Evolutionary conservation across 2,113 vertebrate genomes (phyloP).

Genomic region (Casuarius casuarius): DNA sequence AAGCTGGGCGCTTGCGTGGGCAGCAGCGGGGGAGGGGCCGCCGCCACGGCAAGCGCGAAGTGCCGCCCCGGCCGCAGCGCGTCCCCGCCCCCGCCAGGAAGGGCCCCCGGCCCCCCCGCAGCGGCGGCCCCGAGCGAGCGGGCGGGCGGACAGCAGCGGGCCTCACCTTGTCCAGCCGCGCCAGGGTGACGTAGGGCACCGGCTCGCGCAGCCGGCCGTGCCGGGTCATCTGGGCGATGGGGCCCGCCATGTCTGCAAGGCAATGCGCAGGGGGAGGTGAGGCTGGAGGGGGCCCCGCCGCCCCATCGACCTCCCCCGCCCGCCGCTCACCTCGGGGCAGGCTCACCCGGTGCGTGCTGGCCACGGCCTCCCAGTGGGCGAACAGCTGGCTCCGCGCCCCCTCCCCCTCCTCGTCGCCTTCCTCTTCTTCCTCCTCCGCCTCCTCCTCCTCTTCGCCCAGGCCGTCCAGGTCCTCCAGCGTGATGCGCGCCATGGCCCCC

Average conservation of each 20-base stretch:
- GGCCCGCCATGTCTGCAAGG: conserved; percentile 83
- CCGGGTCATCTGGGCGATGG: conserved; percentile 83
- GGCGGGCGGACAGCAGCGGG: neutral
- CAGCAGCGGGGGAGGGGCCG: neutral
- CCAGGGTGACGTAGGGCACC: conserved; percentile 72
- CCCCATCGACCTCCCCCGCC: neutral
- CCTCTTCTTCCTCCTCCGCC: conserved; percentile 64
- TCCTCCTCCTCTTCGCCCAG: conserved; percentile 77
- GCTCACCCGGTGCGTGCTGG: conserved; percentile 82
- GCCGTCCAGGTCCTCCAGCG: conserved; percentile 81
- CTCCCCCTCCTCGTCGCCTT: conserved; percentile 64
- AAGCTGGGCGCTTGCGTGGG: neutral
- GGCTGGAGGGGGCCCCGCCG: neutral
- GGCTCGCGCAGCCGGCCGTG: conserved; percentile 78
- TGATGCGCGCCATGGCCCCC: conserved; percentile 81
- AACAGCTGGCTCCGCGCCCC: conserved; percentile 73
- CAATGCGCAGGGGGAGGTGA: conserved; percentile 2
- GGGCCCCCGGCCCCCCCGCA: no score
- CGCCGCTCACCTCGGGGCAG: conserved; percentile 79
- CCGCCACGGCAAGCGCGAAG: neutral
- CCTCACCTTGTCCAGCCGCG: conserved; percentile 81
- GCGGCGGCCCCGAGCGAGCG: no score
- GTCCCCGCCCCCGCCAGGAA: neutral
- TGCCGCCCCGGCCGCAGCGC: neutral
- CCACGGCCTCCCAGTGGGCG: conserved; percentile 83